These are phyloP conservation scores for Nipponia nippon DNA, from an alignment of 2,113 vertebrate genomes.

Conservation along the genomic window DNA sequence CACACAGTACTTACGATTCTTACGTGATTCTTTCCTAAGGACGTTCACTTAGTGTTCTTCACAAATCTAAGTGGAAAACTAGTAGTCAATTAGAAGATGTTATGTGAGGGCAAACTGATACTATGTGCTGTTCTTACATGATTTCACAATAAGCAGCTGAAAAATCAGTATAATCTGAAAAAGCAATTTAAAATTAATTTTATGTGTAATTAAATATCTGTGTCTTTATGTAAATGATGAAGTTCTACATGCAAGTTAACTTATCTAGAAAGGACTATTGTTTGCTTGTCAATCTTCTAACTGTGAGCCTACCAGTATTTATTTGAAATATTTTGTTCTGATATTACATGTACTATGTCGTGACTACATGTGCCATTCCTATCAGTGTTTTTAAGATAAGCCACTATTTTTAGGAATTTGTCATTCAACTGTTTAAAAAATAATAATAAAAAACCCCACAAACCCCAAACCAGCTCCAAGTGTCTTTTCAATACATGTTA, in stretches of 20 bases:
- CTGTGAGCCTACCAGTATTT: neutral
- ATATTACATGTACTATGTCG: neutral
- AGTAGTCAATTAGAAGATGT: neutral
- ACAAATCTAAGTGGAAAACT: neutral
- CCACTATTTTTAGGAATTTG: neutral
- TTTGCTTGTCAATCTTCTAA: neutral
- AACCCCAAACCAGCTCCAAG: neutral
- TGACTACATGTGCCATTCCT: neutral
- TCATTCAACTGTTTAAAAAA: neutral
- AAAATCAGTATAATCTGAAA: neutral
- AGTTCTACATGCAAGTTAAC: neutral
- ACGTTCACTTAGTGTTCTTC: neutral
- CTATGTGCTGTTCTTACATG: neutral
- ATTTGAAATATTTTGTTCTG: neutral
- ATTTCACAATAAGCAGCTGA: neutral
- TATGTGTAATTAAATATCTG: neutral
- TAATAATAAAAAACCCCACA: neutral
- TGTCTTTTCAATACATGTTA: neutral
- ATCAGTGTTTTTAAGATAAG: neutral
- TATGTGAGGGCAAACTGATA: neutral
- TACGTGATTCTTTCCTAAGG: neutral
- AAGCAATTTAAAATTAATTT: neutral
- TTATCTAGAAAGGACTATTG: neutral
- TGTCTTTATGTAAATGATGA: neutral
- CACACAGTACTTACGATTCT: fast-evolving